Conservation (phyloP, 2,888 invertebrate genomes). For the Orgyia antiqua region DNA sequence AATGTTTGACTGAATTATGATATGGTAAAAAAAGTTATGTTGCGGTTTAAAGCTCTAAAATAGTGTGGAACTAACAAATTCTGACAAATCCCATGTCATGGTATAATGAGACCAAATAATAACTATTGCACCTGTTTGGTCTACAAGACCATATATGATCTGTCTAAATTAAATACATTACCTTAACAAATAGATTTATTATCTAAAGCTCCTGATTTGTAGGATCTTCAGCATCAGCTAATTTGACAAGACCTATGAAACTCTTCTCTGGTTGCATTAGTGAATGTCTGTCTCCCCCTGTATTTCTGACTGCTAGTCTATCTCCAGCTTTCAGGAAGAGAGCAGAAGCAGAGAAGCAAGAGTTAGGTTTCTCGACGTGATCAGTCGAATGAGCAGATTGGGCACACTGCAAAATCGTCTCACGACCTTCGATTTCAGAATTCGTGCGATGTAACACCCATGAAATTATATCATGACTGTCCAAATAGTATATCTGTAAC, state of each 20-base stretch:
- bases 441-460: slow-evolving; percentile 83
- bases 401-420: slow-evolving; percentile 85
- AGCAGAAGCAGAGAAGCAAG: slow-evolving; percentile 85
- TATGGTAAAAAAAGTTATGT: too few species aligned
- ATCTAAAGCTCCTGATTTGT: slow-evolving; percentile 49
- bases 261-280: slow-evolving; percentile 87
- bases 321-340: slow-evolving; percentile 82
- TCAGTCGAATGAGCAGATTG: slow-evolving; percentile 79
- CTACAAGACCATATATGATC: slow-evolving; percentile 7
- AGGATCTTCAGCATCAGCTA: slow-evolving; percentile 77
- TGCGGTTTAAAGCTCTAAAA: too few species aligned
- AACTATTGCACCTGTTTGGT: slow-evolving; percentile 10
- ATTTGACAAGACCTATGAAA: slow-evolving; percentile 88
- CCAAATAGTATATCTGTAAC: slow-evolving; percentile 85
- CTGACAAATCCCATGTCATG: slow-evolving; percentile 9
- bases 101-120: slow-evolving; percentile 10
- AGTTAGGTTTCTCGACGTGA: slow-evolving; percentile 80
- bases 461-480: slow-evolving; percentile 86
- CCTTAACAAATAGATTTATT: slow-evolving; percentile 1
- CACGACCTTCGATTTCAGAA: slow-evolving; percentile 68
- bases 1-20: too few species aligned
- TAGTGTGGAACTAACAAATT: too few species aligned
- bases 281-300: slow-evolving; percentile 82
- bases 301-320: slow-evolving; percentile 82
- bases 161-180: slow-evolving; percentile 6